Percentiles rank a stretch among this genome's conserved stretches.
Conservation (phyloP, 2,888 invertebrate species). For the Microdon myrmicae region DNA sequence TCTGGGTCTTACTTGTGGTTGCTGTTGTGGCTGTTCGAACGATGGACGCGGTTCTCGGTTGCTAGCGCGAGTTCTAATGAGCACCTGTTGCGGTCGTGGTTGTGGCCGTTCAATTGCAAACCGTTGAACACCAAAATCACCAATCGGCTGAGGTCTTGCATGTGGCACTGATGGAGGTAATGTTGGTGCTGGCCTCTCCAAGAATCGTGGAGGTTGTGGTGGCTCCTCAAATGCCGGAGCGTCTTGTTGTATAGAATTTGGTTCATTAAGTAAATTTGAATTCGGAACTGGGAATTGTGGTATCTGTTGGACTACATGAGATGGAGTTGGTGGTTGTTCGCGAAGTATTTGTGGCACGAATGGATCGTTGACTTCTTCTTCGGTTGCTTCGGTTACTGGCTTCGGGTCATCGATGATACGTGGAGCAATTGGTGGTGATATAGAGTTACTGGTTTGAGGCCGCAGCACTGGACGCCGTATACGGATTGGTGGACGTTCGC, state of each 20-base stretch:
- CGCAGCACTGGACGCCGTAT: conserved; percentile 68
- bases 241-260: conserved; percentile 65
- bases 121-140: conserved; percentile 60
- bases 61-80: conserved; percentile 31
- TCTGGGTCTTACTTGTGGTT: conserved; percentile 54
- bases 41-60: conserved; percentile 68
- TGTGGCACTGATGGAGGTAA: conserved; percentile 48
- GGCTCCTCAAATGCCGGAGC: conserved; percentile 64
- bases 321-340: conserved; percentile 62
- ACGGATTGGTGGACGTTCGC: conserved; percentile 58
- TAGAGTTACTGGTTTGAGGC: conserved; percentile 66
- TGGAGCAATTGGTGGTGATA: conserved; percentile 67
- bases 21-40: conserved; percentile 67
- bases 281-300: conserved; percentile 59
- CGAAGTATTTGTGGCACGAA: conserved; percentile 68
- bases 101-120: conserved; percentile 60
- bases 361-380: conserved; percentile 71
- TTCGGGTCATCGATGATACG: conserved; percentile 68
- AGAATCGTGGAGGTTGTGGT: conserved; percentile 60
- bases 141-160: conserved; percentile 57
- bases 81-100: conserved; percentile 49
- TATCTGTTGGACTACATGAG: conserved; percentile 65
- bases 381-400: conserved; percentile 76
- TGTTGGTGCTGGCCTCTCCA: conserved; percentile 58
- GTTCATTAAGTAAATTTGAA: conserved; percentile 60